Percentiles rank a stretch among this genome's conserved stretches.
These are phyloP conservation scores for Maccullochella peelii DNA, from an alignment of 2,113 vertebrate species.

Conservation along the genomic window DNA sequence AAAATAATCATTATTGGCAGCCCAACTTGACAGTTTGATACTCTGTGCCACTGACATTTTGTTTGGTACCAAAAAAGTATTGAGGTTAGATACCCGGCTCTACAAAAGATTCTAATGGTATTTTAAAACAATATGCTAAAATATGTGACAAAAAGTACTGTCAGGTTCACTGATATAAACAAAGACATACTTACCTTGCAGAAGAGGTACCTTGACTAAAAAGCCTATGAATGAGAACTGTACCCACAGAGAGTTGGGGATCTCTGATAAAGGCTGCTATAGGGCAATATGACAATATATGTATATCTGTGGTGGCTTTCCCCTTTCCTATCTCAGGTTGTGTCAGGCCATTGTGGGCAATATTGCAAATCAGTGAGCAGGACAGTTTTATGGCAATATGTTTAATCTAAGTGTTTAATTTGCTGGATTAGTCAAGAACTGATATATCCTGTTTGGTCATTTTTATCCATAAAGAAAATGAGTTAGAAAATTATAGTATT, in stretches of 20 bases:
- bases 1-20: background rate
- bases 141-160: background rate
- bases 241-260: background rate
- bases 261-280: background rate
- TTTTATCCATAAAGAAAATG: background rate
- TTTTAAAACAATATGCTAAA: background rate
- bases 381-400: background rate
- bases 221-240: background rate
- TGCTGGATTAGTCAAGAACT: background rate
- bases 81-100: background rate
- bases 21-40: background rate
- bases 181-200: background rate
- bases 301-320: background rate
- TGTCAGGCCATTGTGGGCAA: background rate
- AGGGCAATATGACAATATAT: no score
- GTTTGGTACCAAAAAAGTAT: background rate
- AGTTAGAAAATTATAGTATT: background rate
- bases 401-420: background rate
- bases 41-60: background rate
- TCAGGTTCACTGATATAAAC: background rate
- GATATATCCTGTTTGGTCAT: background rate
- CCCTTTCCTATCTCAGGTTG: background rate
- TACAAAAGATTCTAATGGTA: background rate
- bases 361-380: background rate
- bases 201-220: background rate